phyloP scores from a whole-genome alignment of 2,888 invertebrate genomes.

The Clistopyga incitator region DNA sequence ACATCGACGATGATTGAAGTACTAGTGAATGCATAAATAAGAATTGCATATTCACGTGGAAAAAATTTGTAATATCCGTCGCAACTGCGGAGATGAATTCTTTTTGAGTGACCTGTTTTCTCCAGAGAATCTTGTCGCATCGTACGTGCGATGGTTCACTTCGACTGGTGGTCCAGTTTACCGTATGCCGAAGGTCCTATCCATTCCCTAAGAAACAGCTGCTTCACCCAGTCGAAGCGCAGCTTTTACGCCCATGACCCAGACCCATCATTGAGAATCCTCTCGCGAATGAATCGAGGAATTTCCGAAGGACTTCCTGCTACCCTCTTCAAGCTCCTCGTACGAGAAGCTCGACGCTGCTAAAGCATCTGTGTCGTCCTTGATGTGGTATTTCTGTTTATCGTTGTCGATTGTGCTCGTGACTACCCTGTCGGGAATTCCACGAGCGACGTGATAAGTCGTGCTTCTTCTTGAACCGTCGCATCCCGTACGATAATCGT shows the following conservation, averaged over 20 bases:
- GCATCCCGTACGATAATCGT: not conserved
- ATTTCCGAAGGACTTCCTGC: slow-evolving; percentile 56
- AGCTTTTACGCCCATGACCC: slow-evolving; percentile 3
- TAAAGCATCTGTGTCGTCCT: slow-evolving; percentile 24
- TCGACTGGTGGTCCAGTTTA: not conserved
- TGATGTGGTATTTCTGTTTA: slow-evolving; percentile 1
- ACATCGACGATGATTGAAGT: too few species aligned
- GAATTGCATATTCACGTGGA: too few species aligned
- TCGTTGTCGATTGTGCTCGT: not conserved
- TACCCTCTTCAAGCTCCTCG: slow-evolving; percentile 45
- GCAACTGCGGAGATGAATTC: slow-evolving; percentile 17
- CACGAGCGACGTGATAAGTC: not conserved
- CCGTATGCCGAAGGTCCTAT: not conserved
- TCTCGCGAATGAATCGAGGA: slow-evolving; percentile 48
- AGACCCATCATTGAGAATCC: slow-evolving; percentile 48
- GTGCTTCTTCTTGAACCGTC: slow-evolving; percentile 18
- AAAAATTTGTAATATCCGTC: too few species aligned
- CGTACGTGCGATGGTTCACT: not conserved
- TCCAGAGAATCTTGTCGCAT: not conserved
- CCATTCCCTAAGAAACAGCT: not conserved
- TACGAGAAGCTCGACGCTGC: slow-evolving; percentile 60
- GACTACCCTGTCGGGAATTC: slow-evolving; percentile 8
- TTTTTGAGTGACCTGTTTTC: slow-evolving; percentile 28
- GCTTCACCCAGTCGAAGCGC: not conserved
- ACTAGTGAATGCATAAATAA: too few species aligned